phyloP scores from a whole-genome alignment of 1,140 invertebrate species.

The Zaprionus nigranus region DNA sequence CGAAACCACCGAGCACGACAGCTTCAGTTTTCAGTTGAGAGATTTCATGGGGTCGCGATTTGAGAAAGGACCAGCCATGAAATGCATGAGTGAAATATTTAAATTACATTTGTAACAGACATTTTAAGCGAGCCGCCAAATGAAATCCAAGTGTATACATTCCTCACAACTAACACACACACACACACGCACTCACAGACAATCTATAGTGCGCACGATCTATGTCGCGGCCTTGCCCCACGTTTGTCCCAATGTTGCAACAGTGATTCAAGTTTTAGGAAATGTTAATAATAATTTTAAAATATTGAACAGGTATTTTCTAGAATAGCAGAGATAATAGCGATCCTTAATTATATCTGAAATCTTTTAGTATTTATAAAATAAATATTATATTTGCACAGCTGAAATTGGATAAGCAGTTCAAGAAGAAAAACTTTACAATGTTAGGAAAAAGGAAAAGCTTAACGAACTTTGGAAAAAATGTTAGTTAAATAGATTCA shows the following conservation, averaged over 20 bases:
- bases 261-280: background rate
- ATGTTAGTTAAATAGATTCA: too few relatives aligned
- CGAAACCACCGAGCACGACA: conserved; percentile 24
- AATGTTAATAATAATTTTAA: background rate
- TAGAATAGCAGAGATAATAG: background rate
- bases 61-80: conserved; percentile 19
- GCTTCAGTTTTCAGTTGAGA: conserved; percentile 21
- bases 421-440: background rate
- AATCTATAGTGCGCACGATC: conserved; percentile 8
- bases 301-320: background rate
- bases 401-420: background rate
- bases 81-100: conserved; percentile 42
- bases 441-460: background rate
- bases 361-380: background rate
- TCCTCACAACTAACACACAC: background rate
- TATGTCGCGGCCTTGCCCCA: conserved; percentile 11
- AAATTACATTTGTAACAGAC: conserved; percentile 69
- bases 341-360: background rate
- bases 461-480: too few relatives aligned
- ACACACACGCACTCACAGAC: background rate
- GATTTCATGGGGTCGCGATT: conserved; percentile 17
- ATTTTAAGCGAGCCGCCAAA: conserved; percentile 29
- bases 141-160: conserved; percentile 51
- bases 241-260: background rate
- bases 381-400: background rate